Conservation (phyloP, 92 coral and sea anemone genomes). For the Zoanthus sociatus region DNA sequence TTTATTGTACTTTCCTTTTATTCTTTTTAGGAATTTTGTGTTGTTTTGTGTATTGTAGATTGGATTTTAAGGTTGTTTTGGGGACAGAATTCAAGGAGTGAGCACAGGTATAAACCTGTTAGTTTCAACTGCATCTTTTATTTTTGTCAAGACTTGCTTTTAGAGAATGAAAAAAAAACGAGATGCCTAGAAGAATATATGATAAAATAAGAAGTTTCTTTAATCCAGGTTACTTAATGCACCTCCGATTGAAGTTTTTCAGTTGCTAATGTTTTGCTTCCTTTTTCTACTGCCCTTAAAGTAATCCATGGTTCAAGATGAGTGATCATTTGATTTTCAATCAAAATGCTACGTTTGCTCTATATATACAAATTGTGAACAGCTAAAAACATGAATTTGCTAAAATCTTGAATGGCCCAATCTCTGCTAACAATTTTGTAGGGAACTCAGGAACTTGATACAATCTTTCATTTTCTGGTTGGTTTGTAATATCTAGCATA, state of each 20-base stretch:
- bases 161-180: neutral
- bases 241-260: neutral
- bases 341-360: constrained; percentile 1
- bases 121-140: constrained; percentile 29
- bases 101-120: constrained; percentile 16
- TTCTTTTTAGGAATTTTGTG: constrained; percentile 42
- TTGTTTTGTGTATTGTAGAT: constrained; percentile 31
- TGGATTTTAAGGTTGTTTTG: constrained; percentile 50
- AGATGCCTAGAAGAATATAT: neutral
- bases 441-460: constrained; percentile 11
- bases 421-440: constrained; percentile 23
- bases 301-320: neutral
- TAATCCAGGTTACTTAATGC: neutral
- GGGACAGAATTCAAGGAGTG: constrained; percentile 18
- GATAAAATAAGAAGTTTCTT: constrained; percentile 14
- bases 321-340: neutral
- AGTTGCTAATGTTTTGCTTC: neutral
- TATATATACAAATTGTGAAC: constrained; percentile 24
- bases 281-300: neutral
- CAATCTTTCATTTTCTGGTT: constrained; percentile 33
- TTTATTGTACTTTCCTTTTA: constrained; percentile 38
- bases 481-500: constrained; percentile 24
- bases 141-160: constrained; percentile 7
- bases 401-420: constrained; percentile 23
- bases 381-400: constrained; percentile 21